These are phyloP conservation scores for Diprion similis DNA, from an alignment of 1,140 invertebrate genomes.

Conservation along the genomic window DNA sequence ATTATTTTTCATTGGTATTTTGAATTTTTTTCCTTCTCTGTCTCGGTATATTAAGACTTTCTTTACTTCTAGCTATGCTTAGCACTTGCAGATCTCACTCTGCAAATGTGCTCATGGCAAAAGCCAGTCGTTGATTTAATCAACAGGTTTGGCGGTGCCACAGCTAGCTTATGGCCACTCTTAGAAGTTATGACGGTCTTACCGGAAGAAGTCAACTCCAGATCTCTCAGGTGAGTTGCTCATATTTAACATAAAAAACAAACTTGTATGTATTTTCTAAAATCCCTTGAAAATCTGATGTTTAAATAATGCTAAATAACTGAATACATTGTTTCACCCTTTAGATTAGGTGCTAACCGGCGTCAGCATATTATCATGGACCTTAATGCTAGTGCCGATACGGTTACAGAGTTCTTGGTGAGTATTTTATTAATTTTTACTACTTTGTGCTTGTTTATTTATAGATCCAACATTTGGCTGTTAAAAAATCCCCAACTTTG, in stretches of 20 bases:
- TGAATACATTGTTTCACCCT: slow-evolving; percentile 23
- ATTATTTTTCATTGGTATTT: too few relatives aligned
- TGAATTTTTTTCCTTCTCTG: not conserved
- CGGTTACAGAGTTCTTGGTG: slow-evolving; percentile 79
- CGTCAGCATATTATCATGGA: slow-evolving; percentile 83
- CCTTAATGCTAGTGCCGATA: slow-evolving; percentile 71
- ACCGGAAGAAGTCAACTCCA: slow-evolving; percentile 93
- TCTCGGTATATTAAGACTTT: slow-evolving; percentile 24
- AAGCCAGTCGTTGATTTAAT: slow-evolving; percentile 87
- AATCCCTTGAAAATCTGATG: slow-evolving; percentile 2
- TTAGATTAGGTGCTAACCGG: slow-evolving; percentile 87
- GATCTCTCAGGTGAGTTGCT: slow-evolving; percentile 67
- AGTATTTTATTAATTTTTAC: slow-evolving; percentile 30
- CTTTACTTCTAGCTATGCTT: slow-evolving; percentile 76
- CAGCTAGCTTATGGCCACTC: slow-evolving; percentile 76
- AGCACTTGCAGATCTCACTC: slow-evolving; percentile 89
- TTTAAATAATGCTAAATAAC: not conserved
- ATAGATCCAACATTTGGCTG: not conserved
- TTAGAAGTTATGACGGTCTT: slow-evolving; percentile 92
- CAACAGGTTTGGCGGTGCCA: slow-evolving; percentile 70
- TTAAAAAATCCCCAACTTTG: too few relatives aligned
- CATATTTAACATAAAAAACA: not conserved
- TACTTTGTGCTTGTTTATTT: not conserved
- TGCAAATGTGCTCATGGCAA: slow-evolving; percentile 95
- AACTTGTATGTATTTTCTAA: not conserved